Evolutionary conservation across 92 coral and sea anemone species (phyloP).

Genomic region (Zoanthus sociatus): DNA sequence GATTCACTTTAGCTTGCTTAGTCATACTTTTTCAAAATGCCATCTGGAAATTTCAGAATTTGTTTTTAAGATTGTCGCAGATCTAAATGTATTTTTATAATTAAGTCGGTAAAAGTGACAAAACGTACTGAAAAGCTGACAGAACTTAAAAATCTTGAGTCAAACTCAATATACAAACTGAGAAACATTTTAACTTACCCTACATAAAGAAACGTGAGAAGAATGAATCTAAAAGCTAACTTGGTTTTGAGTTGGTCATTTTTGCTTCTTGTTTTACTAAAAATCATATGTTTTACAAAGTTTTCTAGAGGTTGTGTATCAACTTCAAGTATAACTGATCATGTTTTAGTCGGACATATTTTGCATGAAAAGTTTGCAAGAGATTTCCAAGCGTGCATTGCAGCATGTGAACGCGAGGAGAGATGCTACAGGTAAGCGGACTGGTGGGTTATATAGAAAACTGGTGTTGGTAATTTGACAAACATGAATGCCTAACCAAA

Average conservation of each 20-base stretch:
- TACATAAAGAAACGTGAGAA: background rate
- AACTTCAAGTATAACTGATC: constrained; percentile 1
- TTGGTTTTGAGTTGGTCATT: background rate
- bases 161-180: background rate
- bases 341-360: background rate
- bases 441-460: too few species aligned
- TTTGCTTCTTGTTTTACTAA: background rate
- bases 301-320: background rate
- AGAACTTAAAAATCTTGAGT: background rate
- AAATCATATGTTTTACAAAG: background rate
- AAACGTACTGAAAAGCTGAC: background rate
- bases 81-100: background rate
- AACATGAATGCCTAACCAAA: too few species aligned
- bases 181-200: background rate
- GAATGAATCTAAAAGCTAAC: background rate
- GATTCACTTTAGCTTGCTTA: background rate
- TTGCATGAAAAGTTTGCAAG: constrained; percentile 11
- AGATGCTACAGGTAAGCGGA: constrained; percentile 14
- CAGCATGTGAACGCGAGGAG: constrained; percentile 1
- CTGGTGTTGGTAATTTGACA: too few species aligned
- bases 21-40: background rate
- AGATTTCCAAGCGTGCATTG: background rate
- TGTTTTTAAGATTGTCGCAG: background rate
- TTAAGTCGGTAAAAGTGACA: background rate
- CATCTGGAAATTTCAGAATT: background rate